Percentiles rank a stretch among this genome's conserved stretches.
Conservation (phyloP, 2,888 invertebrate species). For the Halocaridina rubra region DNA sequence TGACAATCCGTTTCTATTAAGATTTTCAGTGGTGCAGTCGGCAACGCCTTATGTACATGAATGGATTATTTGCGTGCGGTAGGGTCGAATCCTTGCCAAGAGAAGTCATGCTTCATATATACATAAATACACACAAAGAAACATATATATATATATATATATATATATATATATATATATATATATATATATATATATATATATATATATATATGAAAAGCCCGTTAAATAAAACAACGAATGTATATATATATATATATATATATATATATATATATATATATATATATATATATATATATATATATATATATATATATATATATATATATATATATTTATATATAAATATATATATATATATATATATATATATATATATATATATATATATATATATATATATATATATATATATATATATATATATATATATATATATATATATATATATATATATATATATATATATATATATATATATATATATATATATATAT, state of each 20-base stretch:
- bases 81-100: too few relatives aligned
- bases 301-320: not conserved
- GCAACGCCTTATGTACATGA: too few relatives aligned
- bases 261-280: not conserved
- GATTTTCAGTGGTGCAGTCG: too few relatives aligned
- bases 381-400: not conserved
- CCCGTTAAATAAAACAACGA: too few relatives aligned
- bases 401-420: not conserved
- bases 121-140: not conserved
- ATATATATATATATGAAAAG: not conserved
- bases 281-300: too few relatives aligned
- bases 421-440: not conserved
- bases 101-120: too few relatives aligned
- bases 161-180: not conserved
- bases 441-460: not conserved
- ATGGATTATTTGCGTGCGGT: too few relatives aligned
- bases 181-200: not conserved
- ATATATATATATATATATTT: slow-evolving; percentile 1
- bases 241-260: not conserved
- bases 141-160: not conserved
- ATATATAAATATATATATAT: not conserved
- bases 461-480: not conserved
- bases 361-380: not conserved
- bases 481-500: not conserved
- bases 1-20: too few relatives aligned